Evolutionary conservation across 2,888 invertebrate species (phyloP), one percentile per base, ranked within the genome.

Genomic region (Temnothorax rugatulus): DNA sequence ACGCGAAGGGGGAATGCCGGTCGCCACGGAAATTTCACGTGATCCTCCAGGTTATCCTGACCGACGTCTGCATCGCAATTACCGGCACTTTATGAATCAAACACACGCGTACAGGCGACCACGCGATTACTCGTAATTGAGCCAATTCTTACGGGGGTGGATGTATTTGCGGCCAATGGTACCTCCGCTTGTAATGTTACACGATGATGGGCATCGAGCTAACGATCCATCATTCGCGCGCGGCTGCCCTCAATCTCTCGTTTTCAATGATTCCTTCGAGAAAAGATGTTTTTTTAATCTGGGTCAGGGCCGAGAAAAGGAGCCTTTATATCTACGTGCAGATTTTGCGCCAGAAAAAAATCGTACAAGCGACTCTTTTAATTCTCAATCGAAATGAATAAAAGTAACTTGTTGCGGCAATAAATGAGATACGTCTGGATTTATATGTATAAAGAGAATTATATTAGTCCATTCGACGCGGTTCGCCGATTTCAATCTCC

Each of bases 41-140:
- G 93, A 93, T 93, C 92, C 92, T 92, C 90, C 89, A 87, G 86
- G 89, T 91, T 90, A 88, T 93, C 91, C 92, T 92, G 90, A 86
- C 85, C 88, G 87, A 91, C 91, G 92, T 92, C 90, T 90, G 87
- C 83, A 87, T 90, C 87, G 90, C 93, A 93, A 94, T 94, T 93
- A 93, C 92, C 90, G 92, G 91, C 90, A 93, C 93, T 94, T 94
- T 93, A 93, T 91, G 91, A 91, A 92, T 92, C 91, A 93, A 92
- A 91, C 85, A 90, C 91, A 86, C 88, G 89, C 87, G 88, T 87
- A 86, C 75, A 85, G 57, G 87, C 82, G 89, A 84, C 81, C 89
- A 90, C 82, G 75, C 91, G 92, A 94, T 94, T 94, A 92, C 90
- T 83, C 86, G 90, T 93, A 93, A 94, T 94, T 94, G 94, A 94